These are phyloP conservation scores for Chitala chitala DNA, from an alignment of 2,113 vertebrate species.

Conservation along the genomic window DNA sequence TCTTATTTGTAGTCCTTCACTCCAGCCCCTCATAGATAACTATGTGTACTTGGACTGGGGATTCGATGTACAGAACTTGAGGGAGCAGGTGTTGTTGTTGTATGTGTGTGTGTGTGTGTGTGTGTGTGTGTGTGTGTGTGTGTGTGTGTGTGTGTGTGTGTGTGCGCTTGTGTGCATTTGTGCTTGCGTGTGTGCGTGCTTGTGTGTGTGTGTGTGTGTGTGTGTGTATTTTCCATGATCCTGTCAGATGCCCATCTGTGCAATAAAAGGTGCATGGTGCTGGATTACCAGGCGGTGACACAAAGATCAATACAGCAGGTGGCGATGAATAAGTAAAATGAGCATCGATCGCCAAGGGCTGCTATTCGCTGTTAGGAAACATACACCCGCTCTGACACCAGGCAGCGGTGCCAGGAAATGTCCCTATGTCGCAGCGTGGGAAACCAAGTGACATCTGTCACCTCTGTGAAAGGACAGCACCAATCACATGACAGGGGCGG, in stretches of 20 bases:
- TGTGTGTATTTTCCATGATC: no score
- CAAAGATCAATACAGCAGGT: slow-evolving; percentile 6
- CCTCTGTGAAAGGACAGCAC: neutral
- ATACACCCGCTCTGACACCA: neutral
- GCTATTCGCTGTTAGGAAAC: slow-evolving; percentile 3
- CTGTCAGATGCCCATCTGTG: neutral
- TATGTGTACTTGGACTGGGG: no score
- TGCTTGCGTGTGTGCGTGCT: no score
- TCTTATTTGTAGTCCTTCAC: no score
- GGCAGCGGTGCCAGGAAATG: neutral
- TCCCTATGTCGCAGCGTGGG: neutral
- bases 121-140: no score
- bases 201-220: no score
- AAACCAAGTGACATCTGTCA: slow-evolving; percentile 2
- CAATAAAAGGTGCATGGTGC: neutral
- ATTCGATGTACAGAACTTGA: no score
- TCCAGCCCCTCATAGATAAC: no score
- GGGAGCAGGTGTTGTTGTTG: no score
- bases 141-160: no score
- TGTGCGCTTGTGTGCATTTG: no score
- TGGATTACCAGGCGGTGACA: slow-evolving; percentile 11
- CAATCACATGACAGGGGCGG: neutral
- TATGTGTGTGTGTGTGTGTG: no score
- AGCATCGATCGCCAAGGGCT: neutral
- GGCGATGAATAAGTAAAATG: slow-evolving; percentile 17